These are phyloP conservation scores for Calyptomena viridis DNA, from an alignment of 2,113 vertebrate species.

Conservation along the genomic window DNA sequence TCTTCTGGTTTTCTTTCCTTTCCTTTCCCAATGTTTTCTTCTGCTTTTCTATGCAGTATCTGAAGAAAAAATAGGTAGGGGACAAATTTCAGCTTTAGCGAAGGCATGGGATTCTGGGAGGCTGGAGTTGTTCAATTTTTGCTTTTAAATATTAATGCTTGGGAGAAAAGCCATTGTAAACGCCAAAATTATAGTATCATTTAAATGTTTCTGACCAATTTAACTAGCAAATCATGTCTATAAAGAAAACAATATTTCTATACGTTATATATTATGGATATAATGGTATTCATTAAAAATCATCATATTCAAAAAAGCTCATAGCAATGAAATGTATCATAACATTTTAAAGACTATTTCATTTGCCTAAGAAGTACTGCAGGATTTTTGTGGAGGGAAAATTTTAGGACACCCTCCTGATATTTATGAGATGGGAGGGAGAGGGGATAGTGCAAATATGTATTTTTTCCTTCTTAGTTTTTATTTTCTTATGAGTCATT, in stretches of 20 bases:
- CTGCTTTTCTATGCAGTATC: neutral
- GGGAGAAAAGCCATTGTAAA: neutral
- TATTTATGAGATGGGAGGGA: neutral
- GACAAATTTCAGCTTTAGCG: neutral
- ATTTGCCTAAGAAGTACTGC: neutral
- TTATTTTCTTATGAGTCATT: constrained; percentile 22
- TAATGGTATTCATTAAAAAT: neutral
- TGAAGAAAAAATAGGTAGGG: neutral
- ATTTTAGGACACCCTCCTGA: neutral
- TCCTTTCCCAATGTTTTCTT: neutral
- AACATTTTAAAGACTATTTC: neutral
- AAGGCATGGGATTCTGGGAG: neutral
- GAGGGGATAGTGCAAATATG: neutral
- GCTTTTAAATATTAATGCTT: neutral
- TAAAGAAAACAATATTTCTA: neutral
- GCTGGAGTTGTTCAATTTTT: neutral
- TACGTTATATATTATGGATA: neutral
- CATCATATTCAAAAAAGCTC: neutral
- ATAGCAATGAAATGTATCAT: neutral
- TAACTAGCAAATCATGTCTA: neutral
- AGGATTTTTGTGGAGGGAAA: neutral
- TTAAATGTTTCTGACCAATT: neutral
- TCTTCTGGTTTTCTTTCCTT: neutral
- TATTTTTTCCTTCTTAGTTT: neutral
- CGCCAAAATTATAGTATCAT: neutral